These are phyloP conservation scores for Malacosoma neustria DNA, from an alignment of 2,888 invertebrate genomes.

Conservation along the genomic window DNA sequence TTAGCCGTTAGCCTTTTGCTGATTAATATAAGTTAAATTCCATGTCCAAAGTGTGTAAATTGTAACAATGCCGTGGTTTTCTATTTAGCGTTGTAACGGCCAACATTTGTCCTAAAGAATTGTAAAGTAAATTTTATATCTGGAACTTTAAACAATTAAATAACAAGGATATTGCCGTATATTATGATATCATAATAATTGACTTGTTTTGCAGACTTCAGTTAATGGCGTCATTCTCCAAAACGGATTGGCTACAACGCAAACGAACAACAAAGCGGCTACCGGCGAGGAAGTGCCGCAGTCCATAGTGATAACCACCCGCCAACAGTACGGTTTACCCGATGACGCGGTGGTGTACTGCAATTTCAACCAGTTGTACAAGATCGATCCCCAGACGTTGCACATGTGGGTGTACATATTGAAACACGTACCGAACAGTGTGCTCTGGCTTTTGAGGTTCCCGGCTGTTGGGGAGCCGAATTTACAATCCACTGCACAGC, in stretches of 20 bases:
- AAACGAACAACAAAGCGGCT: constrained; percentile 98
- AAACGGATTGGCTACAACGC: constrained; percentile 97
- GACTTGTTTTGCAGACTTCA: constrained; percentile 82
- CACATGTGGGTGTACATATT: constrained; percentile 97
- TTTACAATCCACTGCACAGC: constrained; percentile 86
- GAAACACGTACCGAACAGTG: constrained; percentile 95
- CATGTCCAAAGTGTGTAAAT: no score
- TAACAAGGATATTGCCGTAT: no score
- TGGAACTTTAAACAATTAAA: no score
- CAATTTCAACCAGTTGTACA: constrained; percentile 99
- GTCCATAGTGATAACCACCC: constrained; percentile 95
- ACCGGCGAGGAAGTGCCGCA: constrained; percentile 99
- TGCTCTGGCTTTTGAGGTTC: constrained; percentile 96
- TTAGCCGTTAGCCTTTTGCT: background rate
- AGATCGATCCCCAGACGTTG: constrained; percentile 97
- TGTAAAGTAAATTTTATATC: no score
- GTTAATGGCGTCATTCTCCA: constrained; percentile 96
- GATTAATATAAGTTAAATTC: no score
- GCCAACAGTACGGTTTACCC: constrained; percentile 96
- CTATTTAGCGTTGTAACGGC: no score
- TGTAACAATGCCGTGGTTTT: no score
- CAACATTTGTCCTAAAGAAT: no score
- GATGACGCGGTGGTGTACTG: constrained; percentile 98
- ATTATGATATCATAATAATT: no score
- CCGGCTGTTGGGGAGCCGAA: constrained; percentile 95